These are phyloP conservation scores for Potamilus streckersoni DNA, from an alignment of 1,140 invertebrate species.

Conservation along the genomic window DNA sequence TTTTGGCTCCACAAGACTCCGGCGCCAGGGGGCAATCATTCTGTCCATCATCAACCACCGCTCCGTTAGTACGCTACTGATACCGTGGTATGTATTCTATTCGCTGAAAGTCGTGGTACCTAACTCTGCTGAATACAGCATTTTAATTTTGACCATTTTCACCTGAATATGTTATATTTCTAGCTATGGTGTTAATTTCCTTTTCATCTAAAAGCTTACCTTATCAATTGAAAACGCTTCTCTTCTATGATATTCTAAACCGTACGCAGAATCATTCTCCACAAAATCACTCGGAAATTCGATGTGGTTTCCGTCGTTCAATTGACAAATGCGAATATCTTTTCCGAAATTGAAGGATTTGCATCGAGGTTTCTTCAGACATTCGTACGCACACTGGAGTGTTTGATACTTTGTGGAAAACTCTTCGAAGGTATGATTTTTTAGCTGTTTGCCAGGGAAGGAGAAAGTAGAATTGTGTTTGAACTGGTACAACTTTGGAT, in stretches of 20 bases:
- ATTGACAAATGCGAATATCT: constrained; percentile 7
- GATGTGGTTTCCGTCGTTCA: constrained; percentile 23
- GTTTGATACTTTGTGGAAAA: constrained; percentile 29
- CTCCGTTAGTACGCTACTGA: background rate
- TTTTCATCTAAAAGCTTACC: constrained; percentile 4
- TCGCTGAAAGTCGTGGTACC: background rate
- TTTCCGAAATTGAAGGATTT: constrained; percentile 20
- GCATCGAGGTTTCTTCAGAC: constrained; percentile 21
- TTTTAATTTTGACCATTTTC: background rate
- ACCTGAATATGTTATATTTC: background rate
- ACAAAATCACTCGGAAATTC: background rate
- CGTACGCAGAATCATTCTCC: background rate
- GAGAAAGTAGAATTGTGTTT: constrained; percentile 11
- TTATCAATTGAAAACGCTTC: constrained; percentile 16
- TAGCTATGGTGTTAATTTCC: background rate
- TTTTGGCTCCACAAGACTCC: too few species aligned
- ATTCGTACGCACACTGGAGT: constrained; percentile 27
- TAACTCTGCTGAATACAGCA: background rate
- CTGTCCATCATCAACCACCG: background rate
- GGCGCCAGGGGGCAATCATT: background rate
- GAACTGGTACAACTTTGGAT: constrained; percentile 25
- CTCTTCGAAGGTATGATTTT: constrained; percentile 16
- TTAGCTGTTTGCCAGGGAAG: constrained; percentile 16
- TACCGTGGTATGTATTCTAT: background rate
- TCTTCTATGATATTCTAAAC: constrained; percentile 13